Evolutionary conservation across 2,888 invertebrate species (phyloP).

Genomic region (Dynastes maya): DNA sequence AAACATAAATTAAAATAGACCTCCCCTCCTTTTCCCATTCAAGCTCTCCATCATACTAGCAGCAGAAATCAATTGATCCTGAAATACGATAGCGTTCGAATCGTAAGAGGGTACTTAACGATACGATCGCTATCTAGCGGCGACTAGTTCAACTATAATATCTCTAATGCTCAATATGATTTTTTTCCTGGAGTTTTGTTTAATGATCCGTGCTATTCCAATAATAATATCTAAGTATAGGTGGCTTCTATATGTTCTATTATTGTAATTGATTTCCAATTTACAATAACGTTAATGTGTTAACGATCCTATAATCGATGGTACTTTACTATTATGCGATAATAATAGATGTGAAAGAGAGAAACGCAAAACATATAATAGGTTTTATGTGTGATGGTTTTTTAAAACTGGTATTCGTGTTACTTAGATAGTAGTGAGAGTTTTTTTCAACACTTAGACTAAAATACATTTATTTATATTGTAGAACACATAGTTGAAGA

Average conservation of each 20-base stretch:
- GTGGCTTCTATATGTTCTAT: not conserved
- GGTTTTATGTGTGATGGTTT: too few species aligned
- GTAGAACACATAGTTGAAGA: too few species aligned
- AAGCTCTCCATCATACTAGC: not conserved
- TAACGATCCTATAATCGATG: conserved; percentile 9
- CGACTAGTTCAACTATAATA: conserved; percentile 25
- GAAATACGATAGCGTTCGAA: conserved; percentile 22
- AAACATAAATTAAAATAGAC: conserved; percentile 17
- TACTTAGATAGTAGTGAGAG: too few species aligned
- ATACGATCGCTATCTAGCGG: conserved; percentile 31
- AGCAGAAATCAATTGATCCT: conserved; percentile 20
- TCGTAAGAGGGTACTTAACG: conserved; percentile 18
- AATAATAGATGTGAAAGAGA: too few species aligned
- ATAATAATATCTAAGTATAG: conserved; percentile 4
- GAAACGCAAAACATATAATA: too few species aligned
- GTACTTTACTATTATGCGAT: too few species aligned
- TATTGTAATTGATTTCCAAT: conserved; percentile 14
- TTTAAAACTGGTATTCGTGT: too few species aligned
- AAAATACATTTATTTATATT: too few species aligned
- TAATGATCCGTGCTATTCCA: conserved; percentile 15
- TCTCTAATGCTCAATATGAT: conserved; percentile 13
- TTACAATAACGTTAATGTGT: conserved; percentile 6
- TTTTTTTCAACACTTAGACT: too few species aligned
- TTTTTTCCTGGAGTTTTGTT: conserved; percentile 4
- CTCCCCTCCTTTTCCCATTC: not conserved